These are phyloP conservation scores for Pseudomyrmex gracilis DNA, from an alignment of 1,140 invertebrate genomes.

Conservation along the genomic window DNA sequence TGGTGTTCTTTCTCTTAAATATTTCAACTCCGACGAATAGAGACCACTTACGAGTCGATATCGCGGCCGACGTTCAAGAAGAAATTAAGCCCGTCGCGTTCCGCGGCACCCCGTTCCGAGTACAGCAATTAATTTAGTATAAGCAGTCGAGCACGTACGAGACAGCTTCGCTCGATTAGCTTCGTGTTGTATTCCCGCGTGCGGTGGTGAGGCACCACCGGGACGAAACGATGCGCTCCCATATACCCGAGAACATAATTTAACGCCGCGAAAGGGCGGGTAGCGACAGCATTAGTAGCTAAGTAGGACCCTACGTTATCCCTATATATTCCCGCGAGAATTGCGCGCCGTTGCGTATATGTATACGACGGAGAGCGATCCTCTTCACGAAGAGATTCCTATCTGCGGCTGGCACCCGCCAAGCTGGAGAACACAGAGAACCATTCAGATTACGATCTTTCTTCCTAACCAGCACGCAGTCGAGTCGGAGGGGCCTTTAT, in stretches of 20 bases:
- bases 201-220: constrained; percentile 62
- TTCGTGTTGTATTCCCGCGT: constrained; percentile 71
- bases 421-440: constrained; percentile 70
- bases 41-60: constrained; percentile 9
- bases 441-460: constrained; percentile 77
- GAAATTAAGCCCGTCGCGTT: constrained; percentile 6
- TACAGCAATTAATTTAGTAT: background rate
- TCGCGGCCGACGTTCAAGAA: background rate
- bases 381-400: constrained; percentile 67
- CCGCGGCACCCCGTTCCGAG: constrained; percentile 27
- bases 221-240: constrained; percentile 71
- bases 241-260: constrained; percentile 80
- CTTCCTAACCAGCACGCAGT: constrained; percentile 56
- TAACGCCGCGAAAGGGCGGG: constrained; percentile 78
- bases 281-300: constrained; percentile 83
- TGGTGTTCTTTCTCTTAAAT: no score
- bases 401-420: constrained; percentile 75
- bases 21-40: no score
- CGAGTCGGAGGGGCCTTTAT: constrained; percentile 60
- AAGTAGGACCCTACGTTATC: constrained; percentile 82
- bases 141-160: constrained; percentile 65
- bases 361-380: constrained; percentile 37
- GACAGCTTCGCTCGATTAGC: constrained; percentile 69
- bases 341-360: constrained; percentile 67
- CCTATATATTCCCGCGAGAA: constrained; percentile 71